Evolutionary conservation across 1,140 invertebrate species (phyloP), one percentile per base, ranked within the genome.

Genomic region (Pseudomyrmex pallidus): DNA sequence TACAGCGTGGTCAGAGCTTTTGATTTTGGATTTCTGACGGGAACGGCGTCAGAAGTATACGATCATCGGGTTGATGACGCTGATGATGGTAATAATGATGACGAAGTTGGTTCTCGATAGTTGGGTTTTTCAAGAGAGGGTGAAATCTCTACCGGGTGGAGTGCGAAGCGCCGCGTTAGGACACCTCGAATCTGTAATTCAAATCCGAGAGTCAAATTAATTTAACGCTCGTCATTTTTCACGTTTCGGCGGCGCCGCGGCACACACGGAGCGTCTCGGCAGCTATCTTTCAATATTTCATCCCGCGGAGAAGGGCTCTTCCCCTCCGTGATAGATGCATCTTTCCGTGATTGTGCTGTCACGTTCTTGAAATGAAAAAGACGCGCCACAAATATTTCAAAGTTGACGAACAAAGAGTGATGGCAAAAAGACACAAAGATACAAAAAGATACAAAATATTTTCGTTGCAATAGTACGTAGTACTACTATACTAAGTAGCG

Each of bases 171-270:
- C 70, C 87, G 77, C 87, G 80, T 84, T 62, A 68, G 70, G 85
- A 85, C 83, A 89, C 77, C 25, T 84, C 72, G 78, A 87, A 90
- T 90, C 82, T 90, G 86, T 91, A 90, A 91, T 90, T 90, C 89
- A 87, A 89, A 87, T 90, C 77, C 57, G 63, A 85, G 48, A 87
- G 87, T 91, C 85, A 90, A 92, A 92, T 92, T 91, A 91, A 92
- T 92, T 92, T 91, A 90, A 91, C 90, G 85, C 82, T 80, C 78
- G 85, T 91, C 90, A 92, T 92, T 91, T 91, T 91, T 92, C 90
- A 91, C 63, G 44, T 83, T 84, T 86, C 77, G 83, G 73, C 83
- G 76, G 80, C 82, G 89, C 84, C 84, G 62, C 80, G 57, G 56
- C 77, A 63, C 46, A 25, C 61, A 74, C 82, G 59, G 67, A 54